Evolutionary conservation across 2,888 invertebrate species (phyloP).

Genomic region (Parasteatoda lunata): DNA sequence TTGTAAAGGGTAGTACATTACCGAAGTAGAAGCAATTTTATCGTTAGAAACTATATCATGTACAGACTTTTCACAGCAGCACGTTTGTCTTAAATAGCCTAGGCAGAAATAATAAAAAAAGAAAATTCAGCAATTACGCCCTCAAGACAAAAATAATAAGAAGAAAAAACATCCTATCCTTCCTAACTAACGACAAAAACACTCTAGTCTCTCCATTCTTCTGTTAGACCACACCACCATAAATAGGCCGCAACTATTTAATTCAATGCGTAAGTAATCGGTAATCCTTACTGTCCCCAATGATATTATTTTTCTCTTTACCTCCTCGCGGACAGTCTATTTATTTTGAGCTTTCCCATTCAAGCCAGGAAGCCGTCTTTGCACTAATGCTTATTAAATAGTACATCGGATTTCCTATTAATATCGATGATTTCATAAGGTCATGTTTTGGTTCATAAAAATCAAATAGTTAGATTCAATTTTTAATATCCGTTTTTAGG

Average conservation of each 20-base stretch:
- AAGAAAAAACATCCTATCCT: conserved; percentile 31
- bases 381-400: too few relatives aligned
- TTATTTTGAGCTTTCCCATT: conserved; percentile 31
- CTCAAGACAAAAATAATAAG: background rate
- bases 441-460: too few relatives aligned
- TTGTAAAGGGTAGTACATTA: too few relatives aligned
- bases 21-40: too few relatives aligned
- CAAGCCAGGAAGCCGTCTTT: too few relatives aligned
- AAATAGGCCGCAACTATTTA: conserved; percentile 38
- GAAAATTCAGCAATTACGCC: conserved; percentile 10
- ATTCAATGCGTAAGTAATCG: conserved; percentile 51
- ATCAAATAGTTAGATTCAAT: too few relatives aligned
- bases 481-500: too few relatives aligned
- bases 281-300: conserved; percentile 54
- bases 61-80: conserved; percentile 2
- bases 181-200: conserved; percentile 48
- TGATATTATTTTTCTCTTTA: conserved; percentile 19
- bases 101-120: conserved; percentile 28
- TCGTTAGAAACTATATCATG: too few relatives aligned
- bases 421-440: too few relatives aligned
- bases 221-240: conserved; percentile 14
- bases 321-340: conserved; percentile 20
- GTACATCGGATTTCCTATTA: too few relatives aligned
- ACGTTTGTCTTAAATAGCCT: conserved; percentile 35
- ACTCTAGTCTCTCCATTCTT: conserved; percentile 30